These are phyloP conservation scores for Scaptomyza cyrtandrae DNA, from an alignment of 2,888 invertebrate species.

Conservation along the genomic window DNA sequence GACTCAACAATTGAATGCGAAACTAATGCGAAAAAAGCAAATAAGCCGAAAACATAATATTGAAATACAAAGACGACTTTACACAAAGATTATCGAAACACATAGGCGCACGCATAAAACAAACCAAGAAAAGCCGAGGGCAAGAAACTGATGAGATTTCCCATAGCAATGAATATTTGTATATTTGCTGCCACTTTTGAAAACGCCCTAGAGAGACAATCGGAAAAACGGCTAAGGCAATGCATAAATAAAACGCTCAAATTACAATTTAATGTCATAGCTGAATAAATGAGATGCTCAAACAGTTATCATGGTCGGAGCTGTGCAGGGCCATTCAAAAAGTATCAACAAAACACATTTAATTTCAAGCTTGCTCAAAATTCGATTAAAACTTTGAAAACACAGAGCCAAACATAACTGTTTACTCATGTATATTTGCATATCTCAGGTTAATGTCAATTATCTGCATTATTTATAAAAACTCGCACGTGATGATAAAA, in stretches of 20 bases:
- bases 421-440: background rate
- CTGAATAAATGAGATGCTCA: constrained; percentile 18
- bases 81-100: constrained; percentile 15
- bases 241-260: constrained; percentile 53
- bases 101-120: constrained; percentile 35
- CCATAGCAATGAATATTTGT: constrained; percentile 59
- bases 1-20: too few species aligned
- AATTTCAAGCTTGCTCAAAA: constrained; percentile 56
- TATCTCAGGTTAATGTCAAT: constrained; percentile 47
- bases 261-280: constrained; percentile 58
- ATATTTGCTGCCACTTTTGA: constrained; percentile 54
- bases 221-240: constrained; percentile 21
- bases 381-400: constrained; percentile 59
- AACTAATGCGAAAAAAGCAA: too few species aligned
- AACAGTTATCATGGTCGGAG: constrained; percentile 4
- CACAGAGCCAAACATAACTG: background rate
- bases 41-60: constrained; percentile 7
- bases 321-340: too few species aligned
- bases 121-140: constrained; percentile 16
- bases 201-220: constrained; percentile 44
- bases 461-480: constrained; percentile 40
- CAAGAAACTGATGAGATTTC: constrained; percentile 24
- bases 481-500: constrained; percentile 52
- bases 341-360: constrained; percentile 32
- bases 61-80: constrained; percentile 1